These are phyloP conservation scores for Haemorhous mexicanus DNA, from an alignment of 2,113 vertebrate species.

Conservation along the genomic window DNA sequence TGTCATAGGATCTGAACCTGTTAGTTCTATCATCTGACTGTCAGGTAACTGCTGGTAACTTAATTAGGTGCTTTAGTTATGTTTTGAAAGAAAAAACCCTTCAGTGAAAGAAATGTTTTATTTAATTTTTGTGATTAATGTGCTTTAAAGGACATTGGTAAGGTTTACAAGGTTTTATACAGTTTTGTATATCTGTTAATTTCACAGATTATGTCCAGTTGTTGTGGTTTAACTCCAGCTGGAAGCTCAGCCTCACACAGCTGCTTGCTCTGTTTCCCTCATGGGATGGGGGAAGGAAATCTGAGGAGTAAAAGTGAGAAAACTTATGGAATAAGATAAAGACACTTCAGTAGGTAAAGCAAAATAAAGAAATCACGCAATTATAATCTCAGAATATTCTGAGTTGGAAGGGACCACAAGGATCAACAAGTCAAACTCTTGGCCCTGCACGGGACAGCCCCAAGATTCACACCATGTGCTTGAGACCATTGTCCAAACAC, in stretches of 20 bases:
- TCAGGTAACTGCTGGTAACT: not conserved
- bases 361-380: not conserved
- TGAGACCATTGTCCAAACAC: not conserved
- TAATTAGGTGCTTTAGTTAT: not conserved
- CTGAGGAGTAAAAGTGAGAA: not conserved
- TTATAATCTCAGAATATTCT: not conserved
- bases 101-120: not conserved
- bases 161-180: not conserved
- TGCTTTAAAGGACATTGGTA: not conserved
- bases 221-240: not conserved
- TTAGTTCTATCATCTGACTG: not conserved
- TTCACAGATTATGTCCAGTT: not conserved
- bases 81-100: not conserved
- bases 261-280: accelerated
- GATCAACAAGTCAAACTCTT: not conserved
- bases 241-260: not conserved
- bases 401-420: not conserved
- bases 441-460: not conserved
- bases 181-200: not conserved
- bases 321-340: not conserved
- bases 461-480: not conserved
- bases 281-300: not conserved
- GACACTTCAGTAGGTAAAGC: not conserved
- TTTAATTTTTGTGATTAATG: not conserved
- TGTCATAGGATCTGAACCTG: not conserved